These are phyloP conservation scores for Drepana arcuata DNA, from an alignment of 1,140 invertebrate genomes.

Conservation along the genomic window DNA sequence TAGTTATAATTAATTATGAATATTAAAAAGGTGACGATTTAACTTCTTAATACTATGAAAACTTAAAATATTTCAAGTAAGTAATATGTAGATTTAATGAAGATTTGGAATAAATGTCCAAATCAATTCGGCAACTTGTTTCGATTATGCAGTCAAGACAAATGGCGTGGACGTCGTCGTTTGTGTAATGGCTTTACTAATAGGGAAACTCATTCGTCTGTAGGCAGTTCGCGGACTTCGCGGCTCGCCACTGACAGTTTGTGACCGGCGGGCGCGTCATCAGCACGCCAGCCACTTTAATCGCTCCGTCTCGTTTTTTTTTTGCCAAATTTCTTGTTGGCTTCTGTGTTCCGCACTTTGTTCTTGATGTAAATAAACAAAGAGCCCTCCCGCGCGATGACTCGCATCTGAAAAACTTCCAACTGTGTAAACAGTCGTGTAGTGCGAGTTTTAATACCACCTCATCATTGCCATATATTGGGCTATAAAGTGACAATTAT, in stretches of 20 bases:
- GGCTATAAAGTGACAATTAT: too few relatives aligned
- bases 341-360: constrained; percentile 10
- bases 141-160: constrained; percentile 32
- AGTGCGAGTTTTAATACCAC: too few relatives aligned
- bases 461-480: too few relatives aligned
- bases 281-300: constrained; percentile 25
- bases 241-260: constrained; percentile 31
- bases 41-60: too few relatives aligned
- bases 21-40: too few relatives aligned
- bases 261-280: constrained; percentile 28
- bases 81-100: too few relatives aligned
- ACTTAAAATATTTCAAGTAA: too few relatives aligned
- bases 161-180: constrained; percentile 23
- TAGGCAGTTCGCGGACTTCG: constrained; percentile 18
- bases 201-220: constrained; percentile 38
- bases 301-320: constrained; percentile 3
- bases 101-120: neutral
- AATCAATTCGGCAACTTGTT: constrained; percentile 2
- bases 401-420: constrained; percentile 26
- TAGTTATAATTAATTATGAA: too few relatives aligned
- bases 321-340: constrained; percentile 6
- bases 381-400: constrained; percentile 24
- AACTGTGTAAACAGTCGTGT: constrained; percentile 35
- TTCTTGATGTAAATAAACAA: constrained; percentile 52
- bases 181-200: constrained; percentile 39